A percentile compares a stretch with the other conserved stretches of the same genome.
Evolutionary conservation across 2,113 vertebrate species (phyloP).

Genomic region (Chrysochloris asiatica): DNA sequence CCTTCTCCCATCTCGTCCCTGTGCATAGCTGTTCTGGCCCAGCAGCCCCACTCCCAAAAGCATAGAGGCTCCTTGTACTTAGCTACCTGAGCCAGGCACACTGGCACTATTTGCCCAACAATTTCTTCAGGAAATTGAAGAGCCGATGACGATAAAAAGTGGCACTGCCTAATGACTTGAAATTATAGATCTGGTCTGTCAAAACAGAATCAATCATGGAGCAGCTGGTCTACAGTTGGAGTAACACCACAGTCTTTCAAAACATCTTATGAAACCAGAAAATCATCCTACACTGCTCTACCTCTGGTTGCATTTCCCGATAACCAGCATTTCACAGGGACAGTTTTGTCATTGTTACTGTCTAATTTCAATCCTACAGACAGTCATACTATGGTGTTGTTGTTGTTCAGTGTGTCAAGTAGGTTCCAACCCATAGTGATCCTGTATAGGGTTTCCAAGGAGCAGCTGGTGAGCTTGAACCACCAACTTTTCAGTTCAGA

Average conservation of each 20-base stretch:
- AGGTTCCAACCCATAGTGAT: too few relatives aligned
- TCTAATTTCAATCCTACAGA: background rate
- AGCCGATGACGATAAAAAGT: conserved; percentile 1
- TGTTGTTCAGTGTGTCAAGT: too few relatives aligned
- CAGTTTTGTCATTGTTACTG: background rate
- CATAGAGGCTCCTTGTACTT: background rate
- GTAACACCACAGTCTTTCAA: background rate
- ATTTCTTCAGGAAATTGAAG: background rate
- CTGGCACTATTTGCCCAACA: background rate
- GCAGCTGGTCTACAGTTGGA: background rate
- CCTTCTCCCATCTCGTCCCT: background rate
- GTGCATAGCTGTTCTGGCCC: background rate
- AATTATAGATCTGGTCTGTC: conserved; percentile 11
- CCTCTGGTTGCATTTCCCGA: background rate
- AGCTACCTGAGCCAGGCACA: background rate
- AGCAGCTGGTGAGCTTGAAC: too few relatives aligned
- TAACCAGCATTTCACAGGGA: background rate
- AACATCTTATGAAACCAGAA: conserved; percentile 59
- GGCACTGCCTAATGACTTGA: background rate
- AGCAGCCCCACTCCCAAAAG: background rate
- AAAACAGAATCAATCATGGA: background rate
- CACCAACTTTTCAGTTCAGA: too few relatives aligned
- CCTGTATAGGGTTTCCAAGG: too few relatives aligned
- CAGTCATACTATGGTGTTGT: background rate
- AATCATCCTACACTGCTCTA: background rate